Base-by-base conservation (phyloP, 2,888 invertebrate genomes). In the Parnassius mnemosyne region DNA sequence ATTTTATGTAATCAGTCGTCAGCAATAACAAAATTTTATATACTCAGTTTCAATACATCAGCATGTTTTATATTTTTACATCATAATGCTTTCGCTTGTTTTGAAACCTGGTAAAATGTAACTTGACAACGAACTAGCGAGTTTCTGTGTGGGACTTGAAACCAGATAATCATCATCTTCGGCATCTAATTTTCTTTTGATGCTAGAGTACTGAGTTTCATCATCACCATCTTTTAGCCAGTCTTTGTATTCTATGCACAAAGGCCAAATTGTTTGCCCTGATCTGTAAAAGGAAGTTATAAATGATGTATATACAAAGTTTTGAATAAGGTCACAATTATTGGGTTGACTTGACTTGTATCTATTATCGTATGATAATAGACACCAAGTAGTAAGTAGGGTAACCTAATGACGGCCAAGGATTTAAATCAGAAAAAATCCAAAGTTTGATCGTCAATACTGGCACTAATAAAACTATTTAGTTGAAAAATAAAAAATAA, bases 161-260 rank as follows among this genome's bases (percentile, higher is more conserved):
- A 85, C 77, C 41, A 92, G 71, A 63, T 84, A 92, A 66, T 92
- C 92, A 50, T 92, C 92, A 3, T 92, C 92, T 54, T 92, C 92
- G 0, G 76, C 71, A 20, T 85, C 88, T 16, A 85, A 65, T 70
- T 87, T 90, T 54, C 79, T 80, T 69, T 84, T 87, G 76, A 86
- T 80, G 47, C 80, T 81, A 0, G 83, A 72, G 70, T 85, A 87
- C 65, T 91, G 90, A 0, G 83, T 85, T 64, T 86, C 84, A 12
- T 84, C 84, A 10, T 85, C 84, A 1, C 83, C 83, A 10, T 84
- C 83, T 13, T 81, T 87, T 9, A 80, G 68, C 75, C 85, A 85
- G 67, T 91, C 89, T 74, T 92, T 90, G 72, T 93, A 93, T 67
- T 92, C 92, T 71, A 90, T 84, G 76, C 93, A 93, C 7, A 92